These are phyloP conservation scores for Upupa epops DNA, from an alignment of 2,113 vertebrate genomes.

Conservation along the genomic window DNA sequence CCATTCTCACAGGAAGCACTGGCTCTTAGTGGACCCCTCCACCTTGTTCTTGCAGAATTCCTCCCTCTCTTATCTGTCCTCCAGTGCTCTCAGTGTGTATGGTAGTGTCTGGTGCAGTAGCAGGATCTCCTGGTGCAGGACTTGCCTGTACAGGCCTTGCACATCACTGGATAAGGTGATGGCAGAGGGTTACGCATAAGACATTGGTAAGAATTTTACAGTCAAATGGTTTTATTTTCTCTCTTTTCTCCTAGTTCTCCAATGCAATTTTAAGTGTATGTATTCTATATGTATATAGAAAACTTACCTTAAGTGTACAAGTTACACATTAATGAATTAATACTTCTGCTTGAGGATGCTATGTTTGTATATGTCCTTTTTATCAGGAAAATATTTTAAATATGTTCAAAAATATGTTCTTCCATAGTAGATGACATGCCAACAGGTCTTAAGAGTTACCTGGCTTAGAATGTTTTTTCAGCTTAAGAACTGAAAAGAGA, in stretches of 20 bases:
- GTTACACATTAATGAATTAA: neutral
- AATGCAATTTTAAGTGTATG: neutral
- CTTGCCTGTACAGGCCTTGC: too few relatives aligned
- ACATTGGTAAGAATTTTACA: neutral
- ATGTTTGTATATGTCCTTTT: neutral
- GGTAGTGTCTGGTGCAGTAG: too few relatives aligned
- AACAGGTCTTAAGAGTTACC: neutral
- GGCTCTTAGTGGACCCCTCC: too few relatives aligned
- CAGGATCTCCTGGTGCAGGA: too few relatives aligned
- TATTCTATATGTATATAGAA: neutral
- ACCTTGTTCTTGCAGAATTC: too few relatives aligned
- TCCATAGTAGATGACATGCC: neutral
- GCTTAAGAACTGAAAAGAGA: neutral
- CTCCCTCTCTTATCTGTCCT: too few relatives aligned
- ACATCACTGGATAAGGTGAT: too few relatives aligned
- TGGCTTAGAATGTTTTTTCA: neutral
- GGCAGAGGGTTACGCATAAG: neutral
- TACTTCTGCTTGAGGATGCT: neutral
- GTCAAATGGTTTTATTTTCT: neutral
- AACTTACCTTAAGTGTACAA: neutral
- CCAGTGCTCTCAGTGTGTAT: too few relatives aligned
- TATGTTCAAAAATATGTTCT: neutral
- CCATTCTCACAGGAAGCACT: too few relatives aligned
- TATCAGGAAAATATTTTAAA: neutral
- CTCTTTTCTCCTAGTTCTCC: neutral